Conservation (phyloP, 2,888 invertebrate species). For the Lasioglossum marginatum region DNA sequence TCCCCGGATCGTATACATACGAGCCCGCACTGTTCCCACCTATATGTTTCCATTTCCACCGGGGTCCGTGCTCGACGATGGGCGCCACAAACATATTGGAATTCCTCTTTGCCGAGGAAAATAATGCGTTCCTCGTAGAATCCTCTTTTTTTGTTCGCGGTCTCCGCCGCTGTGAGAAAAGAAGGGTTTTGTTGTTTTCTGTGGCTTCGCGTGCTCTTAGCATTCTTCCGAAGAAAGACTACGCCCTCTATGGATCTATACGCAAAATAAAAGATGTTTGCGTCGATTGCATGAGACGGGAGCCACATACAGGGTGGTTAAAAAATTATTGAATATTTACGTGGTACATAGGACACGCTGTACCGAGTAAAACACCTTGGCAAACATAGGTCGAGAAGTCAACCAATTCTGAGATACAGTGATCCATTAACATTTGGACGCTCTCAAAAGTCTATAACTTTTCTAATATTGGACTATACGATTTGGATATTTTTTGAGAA, state of each 20-base stretch:
- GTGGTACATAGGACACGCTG: no score
- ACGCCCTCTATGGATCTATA: not conserved
- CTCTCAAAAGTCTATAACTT: no score
- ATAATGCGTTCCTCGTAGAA: not conserved
- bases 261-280: not conserved
- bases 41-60: not conserved
- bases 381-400: no score
- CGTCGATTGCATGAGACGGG: not conserved
- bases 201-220: not conserved
- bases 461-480: no score
- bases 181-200: not conserved
- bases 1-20: not conserved
- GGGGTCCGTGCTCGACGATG: not conserved
- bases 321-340: not conserved
- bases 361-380: no score
- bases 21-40: conserved; percentile 6
- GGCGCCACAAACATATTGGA: not conserved
- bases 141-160: not conserved
- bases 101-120: not conserved
- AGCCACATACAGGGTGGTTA: not conserved
- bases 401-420: no score
- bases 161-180: not conserved
- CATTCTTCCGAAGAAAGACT: not conserved
- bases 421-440: no score
- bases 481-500: no score